phyloP scores from a whole-genome alignment of 2,113 vertebrate species.

The Podilymbus podiceps region DNA sequence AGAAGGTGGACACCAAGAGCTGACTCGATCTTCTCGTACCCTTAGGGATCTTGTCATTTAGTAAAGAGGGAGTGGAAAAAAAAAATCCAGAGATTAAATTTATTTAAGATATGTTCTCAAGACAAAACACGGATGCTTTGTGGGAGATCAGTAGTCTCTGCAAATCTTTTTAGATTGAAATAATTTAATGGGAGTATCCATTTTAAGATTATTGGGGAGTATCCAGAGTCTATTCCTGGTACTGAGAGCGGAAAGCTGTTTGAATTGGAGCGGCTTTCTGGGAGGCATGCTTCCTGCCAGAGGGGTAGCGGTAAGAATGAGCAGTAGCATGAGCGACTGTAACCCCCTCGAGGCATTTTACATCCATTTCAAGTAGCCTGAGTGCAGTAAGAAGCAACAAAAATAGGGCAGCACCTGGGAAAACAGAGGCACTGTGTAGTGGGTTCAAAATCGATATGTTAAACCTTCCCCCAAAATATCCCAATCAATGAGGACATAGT shows the following conservation, averaged over 20 bases:
- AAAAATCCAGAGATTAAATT: neutral
- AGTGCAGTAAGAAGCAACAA: neutral
- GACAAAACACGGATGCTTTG: neutral
- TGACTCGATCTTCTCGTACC: neutral
- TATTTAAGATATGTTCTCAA: neutral
- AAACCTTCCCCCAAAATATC: neutral
- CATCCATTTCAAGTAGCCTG: neutral
- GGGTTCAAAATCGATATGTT: fast-evolving
- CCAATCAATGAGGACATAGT: fast-evolving
- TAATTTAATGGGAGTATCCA: neutral
- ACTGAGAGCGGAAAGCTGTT: neutral
- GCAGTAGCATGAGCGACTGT: neutral
- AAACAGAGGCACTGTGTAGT: neutral
- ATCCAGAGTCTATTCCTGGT: constrained; percentile 21
- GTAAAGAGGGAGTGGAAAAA: neutral
- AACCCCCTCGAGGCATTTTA: neutral
- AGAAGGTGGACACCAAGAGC: neutral
- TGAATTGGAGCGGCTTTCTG: constrained; percentile 1
- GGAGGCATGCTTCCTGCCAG: neutral
- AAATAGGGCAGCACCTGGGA: neutral
- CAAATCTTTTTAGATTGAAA: neutral
- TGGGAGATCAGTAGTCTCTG: neutral
- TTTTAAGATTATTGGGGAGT: neutral
- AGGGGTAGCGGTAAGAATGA: neutral
- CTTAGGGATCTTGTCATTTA: neutral